phyloP scores from a whole-genome alignment of 2,797 vertebrate genomes.

The Eulemur rubriventer region DNA sequence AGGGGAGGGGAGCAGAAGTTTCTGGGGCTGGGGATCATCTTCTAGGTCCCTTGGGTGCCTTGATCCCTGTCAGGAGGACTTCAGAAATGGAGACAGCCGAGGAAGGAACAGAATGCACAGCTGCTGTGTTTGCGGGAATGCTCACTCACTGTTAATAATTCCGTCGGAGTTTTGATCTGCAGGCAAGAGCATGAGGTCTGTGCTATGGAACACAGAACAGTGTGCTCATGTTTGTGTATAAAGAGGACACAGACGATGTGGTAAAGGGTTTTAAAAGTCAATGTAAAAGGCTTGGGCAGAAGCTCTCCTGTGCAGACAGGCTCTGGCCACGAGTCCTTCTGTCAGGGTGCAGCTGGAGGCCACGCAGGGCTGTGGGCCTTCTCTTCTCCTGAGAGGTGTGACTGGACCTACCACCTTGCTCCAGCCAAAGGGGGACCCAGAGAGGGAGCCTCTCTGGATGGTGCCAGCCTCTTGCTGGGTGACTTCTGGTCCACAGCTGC shows the following conservation, averaged over 20 bases:
- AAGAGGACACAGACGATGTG: not conserved
- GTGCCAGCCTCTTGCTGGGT: not conserved
- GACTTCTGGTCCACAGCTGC: not conserved
- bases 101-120: not conserved
- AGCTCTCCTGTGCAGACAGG: not conserved
- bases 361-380: not conserved
- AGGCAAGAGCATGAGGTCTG: not conserved
- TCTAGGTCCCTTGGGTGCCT: not conserved
- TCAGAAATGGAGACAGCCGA: not conserved
- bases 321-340: not conserved
- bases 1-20: not conserved
- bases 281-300: not conserved
- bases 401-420: not conserved
- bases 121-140: not conserved
- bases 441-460: not conserved
- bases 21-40: not conserved
- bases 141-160: not conserved
- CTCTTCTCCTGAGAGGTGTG: not conserved
- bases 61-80: not conserved
- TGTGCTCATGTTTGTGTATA: not conserved
- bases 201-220: not conserved
- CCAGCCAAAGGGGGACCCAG: not conserved
- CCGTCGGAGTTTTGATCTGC: slow-evolving; percentile 20
- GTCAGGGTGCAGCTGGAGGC: not conserved
- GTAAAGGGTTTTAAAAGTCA: slow-evolving; percentile 26